These are phyloP conservation scores for Pristionchus arcanus DNA, from an alignment of 2,888 invertebrate genomes.

Conservation along the genomic window DNA sequence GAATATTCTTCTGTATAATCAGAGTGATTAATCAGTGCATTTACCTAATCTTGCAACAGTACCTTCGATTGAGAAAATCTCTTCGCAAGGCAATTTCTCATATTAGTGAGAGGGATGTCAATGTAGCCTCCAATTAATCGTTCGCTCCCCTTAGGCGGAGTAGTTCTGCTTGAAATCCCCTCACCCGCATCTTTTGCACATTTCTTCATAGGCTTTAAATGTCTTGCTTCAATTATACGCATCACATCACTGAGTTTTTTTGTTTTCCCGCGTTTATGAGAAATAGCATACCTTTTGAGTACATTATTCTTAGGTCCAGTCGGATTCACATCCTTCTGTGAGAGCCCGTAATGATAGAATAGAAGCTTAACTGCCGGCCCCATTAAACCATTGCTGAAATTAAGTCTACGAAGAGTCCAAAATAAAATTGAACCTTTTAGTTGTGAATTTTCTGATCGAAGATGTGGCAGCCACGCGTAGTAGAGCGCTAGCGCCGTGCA, in stretches of 20 bases:
- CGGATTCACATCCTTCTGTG: conserved; percentile 80
- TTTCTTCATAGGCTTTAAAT: conserved; percentile 14
- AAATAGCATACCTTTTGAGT: conserved; percentile 83
- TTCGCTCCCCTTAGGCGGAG: background rate
- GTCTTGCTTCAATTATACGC: background rate
- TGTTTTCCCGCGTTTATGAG: background rate
- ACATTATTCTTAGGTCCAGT: conserved; percentile 84
- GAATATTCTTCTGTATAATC: conserved; percentile 84
- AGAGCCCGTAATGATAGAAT: conserved; percentile 83
- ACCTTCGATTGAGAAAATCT: conserved; percentile 85
- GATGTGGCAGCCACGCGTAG: background rate
- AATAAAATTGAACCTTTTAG: background rate
- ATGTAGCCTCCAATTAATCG: conserved; percentile 59
- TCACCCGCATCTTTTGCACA: too few relatives aligned
- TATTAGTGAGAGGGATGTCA: conserved; percentile 84
- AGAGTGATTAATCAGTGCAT: too few relatives aligned
- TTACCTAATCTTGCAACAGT: background rate
- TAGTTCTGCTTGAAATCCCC: background rate
- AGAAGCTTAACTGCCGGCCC: conserved; percentile 85
- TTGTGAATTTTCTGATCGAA: background rate
- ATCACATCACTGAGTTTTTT: conserved; percentile 22
- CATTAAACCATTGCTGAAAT: conserved; percentile 65
- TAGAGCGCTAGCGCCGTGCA: conserved; percentile 22
- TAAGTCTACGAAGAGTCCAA: background rate
- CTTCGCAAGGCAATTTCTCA: conserved; percentile 85